Conservation (phyloP, 2,113 vertebrate species). For the Brachyhypopomus gauderio region DNA sequence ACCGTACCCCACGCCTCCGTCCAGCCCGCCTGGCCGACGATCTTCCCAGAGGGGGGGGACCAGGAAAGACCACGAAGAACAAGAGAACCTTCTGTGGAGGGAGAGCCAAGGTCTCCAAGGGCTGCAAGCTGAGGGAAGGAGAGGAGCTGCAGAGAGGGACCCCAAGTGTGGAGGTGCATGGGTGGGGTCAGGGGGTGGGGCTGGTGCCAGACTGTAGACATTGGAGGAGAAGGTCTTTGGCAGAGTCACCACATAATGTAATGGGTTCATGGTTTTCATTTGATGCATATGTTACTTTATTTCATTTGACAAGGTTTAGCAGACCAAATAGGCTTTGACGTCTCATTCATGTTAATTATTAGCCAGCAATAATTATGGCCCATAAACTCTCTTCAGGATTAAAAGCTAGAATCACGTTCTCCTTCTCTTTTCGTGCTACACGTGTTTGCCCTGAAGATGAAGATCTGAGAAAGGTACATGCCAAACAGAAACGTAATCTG, state of each 20-base stretch:
- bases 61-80: conserved; percentile 33
- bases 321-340: too few relatives aligned
- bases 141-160: conserved; percentile 12
- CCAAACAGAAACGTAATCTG: too few relatives aligned
- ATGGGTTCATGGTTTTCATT: not conserved
- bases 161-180: not conserved
- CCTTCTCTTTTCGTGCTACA: too few relatives aligned
- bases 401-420: too few relatives aligned
- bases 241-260: not conserved
- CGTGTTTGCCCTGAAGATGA: too few relatives aligned
- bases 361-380: too few relatives aligned
- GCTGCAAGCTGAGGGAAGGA: not conserved
- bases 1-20: conserved; percentile 27
- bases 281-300: too few relatives aligned
- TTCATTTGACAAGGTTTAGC: too few relatives aligned
- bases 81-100: conserved; percentile 38
- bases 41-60: conserved; percentile 49
- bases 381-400: too few relatives aligned
- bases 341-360: too few relatives aligned
- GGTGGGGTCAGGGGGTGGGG: not conserved
- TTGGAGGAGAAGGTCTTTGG: not conserved
- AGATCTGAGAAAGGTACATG: too few relatives aligned
- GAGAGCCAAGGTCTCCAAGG: not conserved
- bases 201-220: not conserved
- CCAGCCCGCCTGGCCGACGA: conserved; percentile 39